Evolutionary conservation across 2,797 vertebrate species (phyloP).

Genomic region (Darevskia nairensis): DNA sequence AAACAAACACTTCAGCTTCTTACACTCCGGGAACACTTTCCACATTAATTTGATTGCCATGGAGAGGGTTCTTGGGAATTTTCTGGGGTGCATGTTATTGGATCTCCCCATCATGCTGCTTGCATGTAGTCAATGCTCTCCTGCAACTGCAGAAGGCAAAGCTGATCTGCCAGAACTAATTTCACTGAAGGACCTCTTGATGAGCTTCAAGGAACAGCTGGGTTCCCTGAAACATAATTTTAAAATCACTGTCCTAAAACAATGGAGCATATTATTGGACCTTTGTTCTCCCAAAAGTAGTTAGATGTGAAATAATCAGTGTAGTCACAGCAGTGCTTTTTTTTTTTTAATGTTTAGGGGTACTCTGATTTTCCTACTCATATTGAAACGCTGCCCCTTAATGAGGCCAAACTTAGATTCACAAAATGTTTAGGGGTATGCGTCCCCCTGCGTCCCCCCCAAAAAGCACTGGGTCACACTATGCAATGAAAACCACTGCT

Average conservation of each 20-base stretch:
- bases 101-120: not conserved
- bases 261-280: not conserved
- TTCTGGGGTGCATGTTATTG: not conserved
- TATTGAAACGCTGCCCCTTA: no score
- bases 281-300: not conserved
- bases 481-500: not conserved
- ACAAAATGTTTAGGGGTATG: no score
- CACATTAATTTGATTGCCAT: not conserved
- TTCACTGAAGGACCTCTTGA: not conserved
- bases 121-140: no score
- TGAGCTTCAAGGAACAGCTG: not conserved
- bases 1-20: not conserved
- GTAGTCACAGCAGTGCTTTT: not conserved
- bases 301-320: not conserved
- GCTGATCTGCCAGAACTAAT: not conserved
- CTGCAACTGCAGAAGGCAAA: not conserved
- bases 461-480: not conserved
- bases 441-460: no score
- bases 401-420: no score
- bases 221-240: not conserved
- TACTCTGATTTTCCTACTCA: no score
- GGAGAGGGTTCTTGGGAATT: not conserved
- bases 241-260: not conserved
- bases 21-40: not conserved
- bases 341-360: no score